Conservation (phyloP, 2,888 invertebrate genomes). For the Drosophila barbarae region DNA sequence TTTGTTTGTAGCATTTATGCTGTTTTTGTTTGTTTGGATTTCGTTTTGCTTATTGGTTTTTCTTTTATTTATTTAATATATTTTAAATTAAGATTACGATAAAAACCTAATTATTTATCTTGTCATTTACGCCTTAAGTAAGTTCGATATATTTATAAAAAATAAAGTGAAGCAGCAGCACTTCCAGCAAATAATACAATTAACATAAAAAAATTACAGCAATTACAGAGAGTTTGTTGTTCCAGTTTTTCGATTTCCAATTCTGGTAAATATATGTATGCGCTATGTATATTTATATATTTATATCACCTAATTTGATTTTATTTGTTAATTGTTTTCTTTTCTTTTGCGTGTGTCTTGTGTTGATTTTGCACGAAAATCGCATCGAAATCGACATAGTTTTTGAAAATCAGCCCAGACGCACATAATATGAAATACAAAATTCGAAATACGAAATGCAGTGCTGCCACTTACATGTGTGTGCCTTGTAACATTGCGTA, state of each 20-base stretch:
- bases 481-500: conserved; percentile 54
- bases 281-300: conserved; percentile 34
- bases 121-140: conserved; percentile 74
- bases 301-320: conserved; percentile 44
- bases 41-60: conserved; percentile 44
- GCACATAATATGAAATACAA: conserved; percentile 25
- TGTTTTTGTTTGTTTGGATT: conserved; percentile 18
- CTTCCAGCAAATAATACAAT: conserved; percentile 69
- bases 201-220: conserved; percentile 67
- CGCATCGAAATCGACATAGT: conserved; percentile 4
- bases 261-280: conserved; percentile 9
- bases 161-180: conserved; percentile 63
- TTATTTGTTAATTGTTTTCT: conserved; percentile 28
- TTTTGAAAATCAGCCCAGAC: conserved; percentile 23
- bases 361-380: conserved; percentile 21
- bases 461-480: conserved; percentile 48
- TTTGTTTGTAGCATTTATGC: conserved; percentile 28
- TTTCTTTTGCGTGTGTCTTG: background rate
- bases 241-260: conserved; percentile 17
- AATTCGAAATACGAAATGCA: conserved; percentile 34
- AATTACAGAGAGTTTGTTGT: conserved; percentile 29
- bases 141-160: conserved; percentile 52
- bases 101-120: conserved; percentile 70
- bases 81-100: conserved; percentile 69
- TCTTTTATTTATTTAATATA: conserved; percentile 51